phyloP scores from a whole-genome alignment of 2,797 vertebrate species.

The Pseudochaenichthys georgianus region DNA sequence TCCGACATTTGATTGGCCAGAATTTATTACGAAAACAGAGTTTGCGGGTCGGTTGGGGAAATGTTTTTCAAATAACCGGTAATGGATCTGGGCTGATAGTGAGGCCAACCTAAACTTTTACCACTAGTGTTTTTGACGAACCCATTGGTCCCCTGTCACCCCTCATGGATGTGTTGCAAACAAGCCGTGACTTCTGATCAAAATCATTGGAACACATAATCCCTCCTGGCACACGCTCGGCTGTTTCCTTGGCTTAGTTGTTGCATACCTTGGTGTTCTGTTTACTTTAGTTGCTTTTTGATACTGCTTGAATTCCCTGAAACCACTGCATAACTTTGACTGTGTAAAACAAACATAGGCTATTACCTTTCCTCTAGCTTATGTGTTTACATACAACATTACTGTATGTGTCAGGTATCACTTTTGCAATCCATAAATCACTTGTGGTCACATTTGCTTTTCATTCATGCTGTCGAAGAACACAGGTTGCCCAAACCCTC shows the following conservation, averaged over 20 bases:
- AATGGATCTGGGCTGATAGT: constrained; percentile 78
- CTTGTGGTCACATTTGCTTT: not conserved
- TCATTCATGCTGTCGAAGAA: not conserved
- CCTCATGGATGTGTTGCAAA: constrained; percentile 47
- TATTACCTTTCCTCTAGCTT: not conserved
- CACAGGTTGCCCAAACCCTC: not conserved
- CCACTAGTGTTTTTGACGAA: constrained; percentile 81
- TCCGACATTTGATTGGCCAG: constrained; percentile 8
- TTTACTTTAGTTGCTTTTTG: constrained; percentile 47
- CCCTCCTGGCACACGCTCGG: constrained; percentile 42
- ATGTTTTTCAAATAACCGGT: constrained; percentile 21
- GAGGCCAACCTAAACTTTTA: constrained; percentile 62
- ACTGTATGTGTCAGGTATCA: not conserved
- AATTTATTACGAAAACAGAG: constrained; percentile 23
- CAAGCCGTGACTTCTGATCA: constrained; percentile 43
- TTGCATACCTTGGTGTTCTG: constrained; percentile 51
- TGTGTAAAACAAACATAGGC: constrained; percentile 2
- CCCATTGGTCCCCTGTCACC: constrained; percentile 44
- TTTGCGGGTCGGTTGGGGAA: constrained; percentile 6
- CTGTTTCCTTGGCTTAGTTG: constrained; percentile 30
- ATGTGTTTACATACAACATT: not conserved
- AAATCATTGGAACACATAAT: constrained; percentile 54
- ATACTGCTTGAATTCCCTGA: constrained; percentile 28
- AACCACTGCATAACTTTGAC: not conserved
- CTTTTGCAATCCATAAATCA: not conserved